Percentiles rank a stretch among this genome's conserved stretches.
Evolutionary conservation across 1,140 invertebrate species (phyloP).

Genomic region (Micrasema longulum): DNA sequence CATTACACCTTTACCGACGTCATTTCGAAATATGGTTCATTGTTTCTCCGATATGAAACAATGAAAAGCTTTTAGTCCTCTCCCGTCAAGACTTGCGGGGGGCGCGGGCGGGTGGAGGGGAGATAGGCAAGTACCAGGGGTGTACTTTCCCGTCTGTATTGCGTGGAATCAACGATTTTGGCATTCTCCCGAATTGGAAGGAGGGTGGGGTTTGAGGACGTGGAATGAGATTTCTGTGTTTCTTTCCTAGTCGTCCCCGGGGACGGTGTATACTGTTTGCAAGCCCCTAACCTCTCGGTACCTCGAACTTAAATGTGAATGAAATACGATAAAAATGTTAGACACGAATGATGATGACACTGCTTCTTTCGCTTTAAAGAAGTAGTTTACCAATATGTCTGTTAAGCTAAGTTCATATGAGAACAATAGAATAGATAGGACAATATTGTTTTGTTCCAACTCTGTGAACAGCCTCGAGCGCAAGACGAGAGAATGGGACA

Average conservation of each 20-base stretch:
- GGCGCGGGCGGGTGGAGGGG: not conserved
- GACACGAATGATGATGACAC: too few species aligned
- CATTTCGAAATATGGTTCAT: constrained; percentile 43
- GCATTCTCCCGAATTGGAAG: constrained; percentile 4
- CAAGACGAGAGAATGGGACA: too few species aligned
- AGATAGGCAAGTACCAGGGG: not conserved
- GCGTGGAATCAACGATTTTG: constrained; percentile 27
- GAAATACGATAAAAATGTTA: constrained; percentile 34
- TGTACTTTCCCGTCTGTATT: constrained; percentile 14
- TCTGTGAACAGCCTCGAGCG: too few species aligned
- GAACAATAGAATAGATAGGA: too few species aligned
- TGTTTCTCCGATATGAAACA: constrained; percentile 53
- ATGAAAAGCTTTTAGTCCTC: constrained; percentile 53
- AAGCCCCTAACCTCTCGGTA: constrained; percentile 15
- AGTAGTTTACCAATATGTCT: too few species aligned
- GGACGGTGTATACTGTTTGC: constrained; percentile 13
- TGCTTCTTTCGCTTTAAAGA: too few species aligned
- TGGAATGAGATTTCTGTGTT: constrained; percentile 28
- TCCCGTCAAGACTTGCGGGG: constrained; percentile 13
- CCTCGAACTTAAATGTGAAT: constrained; percentile 28
- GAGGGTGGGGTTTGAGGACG: constrained; percentile 1
- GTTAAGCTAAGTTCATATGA: too few species aligned
- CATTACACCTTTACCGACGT: constrained; percentile 20
- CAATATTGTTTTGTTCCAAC: too few species aligned
- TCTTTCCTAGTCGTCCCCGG: constrained; percentile 5